These are phyloP conservation scores for Boulengeromyrus knoepffleri DNA, from an alignment of 2,113 vertebrate species.

Conservation along the genomic window DNA sequence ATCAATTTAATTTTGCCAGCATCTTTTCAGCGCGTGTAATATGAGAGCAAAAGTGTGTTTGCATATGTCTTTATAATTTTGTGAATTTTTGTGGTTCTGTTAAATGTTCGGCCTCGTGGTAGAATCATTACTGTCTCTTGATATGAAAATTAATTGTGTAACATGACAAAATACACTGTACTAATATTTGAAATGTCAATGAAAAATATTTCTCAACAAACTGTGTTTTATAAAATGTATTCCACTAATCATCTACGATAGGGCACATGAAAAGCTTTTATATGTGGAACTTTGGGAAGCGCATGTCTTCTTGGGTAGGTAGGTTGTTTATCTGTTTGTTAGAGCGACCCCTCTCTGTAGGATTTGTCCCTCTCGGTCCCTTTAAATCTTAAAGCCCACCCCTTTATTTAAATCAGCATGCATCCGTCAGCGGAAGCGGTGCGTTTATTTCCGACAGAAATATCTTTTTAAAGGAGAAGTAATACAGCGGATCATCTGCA, in stretches of 20 bases:
- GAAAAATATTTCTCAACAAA: neutral
- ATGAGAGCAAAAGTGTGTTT: too few relatives aligned
- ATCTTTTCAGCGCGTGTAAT: too few relatives aligned
- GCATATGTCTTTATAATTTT: neutral
- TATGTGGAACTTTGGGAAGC: neutral
- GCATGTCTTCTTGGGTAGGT: neutral
- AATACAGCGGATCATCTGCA: slow-evolving; percentile 32
- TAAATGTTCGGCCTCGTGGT: neutral
- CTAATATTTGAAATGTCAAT: neutral
- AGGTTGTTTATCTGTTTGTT: neutral
- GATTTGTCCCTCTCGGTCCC: neutral
- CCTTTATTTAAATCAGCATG: slow-evolving; percentile 35
- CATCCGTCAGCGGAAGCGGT: slow-evolving; percentile 43
- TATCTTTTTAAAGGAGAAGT: slow-evolving; percentile 49
- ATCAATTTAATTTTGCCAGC: too few relatives aligned
- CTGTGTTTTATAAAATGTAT: neutral
- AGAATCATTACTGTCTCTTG: neutral
- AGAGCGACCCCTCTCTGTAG: neutral
- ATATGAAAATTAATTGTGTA: neutral
- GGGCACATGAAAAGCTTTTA: neutral
- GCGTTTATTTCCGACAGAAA: slow-evolving; percentile 41
- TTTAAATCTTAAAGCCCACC: slow-evolving; percentile 36
- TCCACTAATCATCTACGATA: neutral
- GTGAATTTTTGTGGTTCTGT: neutral
- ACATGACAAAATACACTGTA: neutral